Evolutionary conservation across 2,797 vertebrate species (phyloP), one percentile per base, ranked within the genome.

Genomic region (Aplochiton taeniatus): DNA sequence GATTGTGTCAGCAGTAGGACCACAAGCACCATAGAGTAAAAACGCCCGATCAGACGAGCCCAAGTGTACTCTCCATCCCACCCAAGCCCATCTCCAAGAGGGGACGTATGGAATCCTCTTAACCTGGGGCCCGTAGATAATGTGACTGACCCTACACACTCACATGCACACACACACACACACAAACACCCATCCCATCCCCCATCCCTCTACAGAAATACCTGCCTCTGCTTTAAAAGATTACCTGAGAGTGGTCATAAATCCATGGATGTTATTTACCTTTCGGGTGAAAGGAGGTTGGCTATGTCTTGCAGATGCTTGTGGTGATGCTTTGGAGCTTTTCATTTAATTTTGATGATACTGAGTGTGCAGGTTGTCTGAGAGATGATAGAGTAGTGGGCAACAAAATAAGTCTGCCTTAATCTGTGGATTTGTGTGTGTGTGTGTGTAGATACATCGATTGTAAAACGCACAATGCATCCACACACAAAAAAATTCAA

Each of bases 51-150:
- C 73, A 69, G 58, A 49, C 5, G 49, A 78, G 77, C 31, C 31
- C 31, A 31, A 31, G 3, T 31, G 2, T 31, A 31, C 31, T 71
- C 62, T 73, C 66, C 42, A 41, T 51, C 59, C 0, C 52, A 68
- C 62, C 69, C 56, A 51, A 50, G 58, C 19, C 47, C 0, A 16
- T 65, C 68, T 73, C 55, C 46, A 58, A 10, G 48, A 70, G 73
- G 58, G 69, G 67, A 77, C 19, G 14, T 12, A 31, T 50, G 61
- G 79, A 89, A 88, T 88, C 87, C 83, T 88, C 80, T 89, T 86
- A 87, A 83, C 84, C 63, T 72, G 68, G 59, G 61, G 66, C 74
- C 43, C 55, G 70, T 49, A 61, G 77, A 79, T 79, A 72, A 74
- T 80, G 72, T 76, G 78, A 81, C 70, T 66, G 62, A 47, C 65